Percentiles rank a stretch among this genome's conserved stretches.
Evolutionary conservation across 2,888 invertebrate species (phyloP).

Genomic region (Druceiella hillmani): DNA sequence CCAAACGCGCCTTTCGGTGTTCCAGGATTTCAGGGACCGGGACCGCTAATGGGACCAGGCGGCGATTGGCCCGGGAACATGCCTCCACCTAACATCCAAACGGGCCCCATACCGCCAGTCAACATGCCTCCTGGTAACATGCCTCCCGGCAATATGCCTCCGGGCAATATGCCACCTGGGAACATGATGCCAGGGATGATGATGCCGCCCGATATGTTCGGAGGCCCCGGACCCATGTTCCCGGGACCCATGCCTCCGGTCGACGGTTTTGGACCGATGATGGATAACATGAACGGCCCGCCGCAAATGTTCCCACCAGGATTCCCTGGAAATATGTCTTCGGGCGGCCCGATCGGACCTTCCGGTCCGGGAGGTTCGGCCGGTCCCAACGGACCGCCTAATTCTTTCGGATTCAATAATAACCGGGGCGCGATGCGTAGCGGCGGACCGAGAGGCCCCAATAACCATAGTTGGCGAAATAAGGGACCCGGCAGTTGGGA

Average conservation of each 20-base stretch:
- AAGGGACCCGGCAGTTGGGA: constrained; percentile 47
- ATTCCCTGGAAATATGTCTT: constrained; percentile 39
- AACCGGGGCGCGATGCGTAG: constrained; percentile 52
- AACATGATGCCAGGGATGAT: constrained; percentile 38
- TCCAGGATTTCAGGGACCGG: constrained; percentile 37
- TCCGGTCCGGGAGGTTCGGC: constrained; percentile 27
- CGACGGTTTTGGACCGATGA: constrained; percentile 41
- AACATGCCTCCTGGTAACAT: constrained; percentile 33
- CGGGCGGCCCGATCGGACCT: constrained; percentile 35
- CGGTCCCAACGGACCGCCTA: constrained; percentile 36
- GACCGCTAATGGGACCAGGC: constrained; percentile 33
- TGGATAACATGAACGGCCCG: constrained; percentile 29
- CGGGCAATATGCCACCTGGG: constrained; percentile 28
- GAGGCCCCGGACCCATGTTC: constrained; percentile 35
- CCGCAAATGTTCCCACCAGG: constrained; percentile 49
- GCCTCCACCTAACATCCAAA: constrained; percentile 33
- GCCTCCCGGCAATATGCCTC: constrained; percentile 34
- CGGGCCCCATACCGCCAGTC: constrained; percentile 35
- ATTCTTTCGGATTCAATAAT: constrained; percentile 33
- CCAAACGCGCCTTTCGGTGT: constrained; percentile 44
- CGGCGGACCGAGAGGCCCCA: constrained; percentile 44
- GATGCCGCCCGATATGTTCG: constrained; percentile 45
- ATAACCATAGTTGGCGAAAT: constrained; percentile 45
- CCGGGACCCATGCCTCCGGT: constrained; percentile 31
- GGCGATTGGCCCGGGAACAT: constrained; percentile 41